Base-by-base conservation (phyloP, 2,797 vertebrate species). In the Nyctalus aviator region DNA sequence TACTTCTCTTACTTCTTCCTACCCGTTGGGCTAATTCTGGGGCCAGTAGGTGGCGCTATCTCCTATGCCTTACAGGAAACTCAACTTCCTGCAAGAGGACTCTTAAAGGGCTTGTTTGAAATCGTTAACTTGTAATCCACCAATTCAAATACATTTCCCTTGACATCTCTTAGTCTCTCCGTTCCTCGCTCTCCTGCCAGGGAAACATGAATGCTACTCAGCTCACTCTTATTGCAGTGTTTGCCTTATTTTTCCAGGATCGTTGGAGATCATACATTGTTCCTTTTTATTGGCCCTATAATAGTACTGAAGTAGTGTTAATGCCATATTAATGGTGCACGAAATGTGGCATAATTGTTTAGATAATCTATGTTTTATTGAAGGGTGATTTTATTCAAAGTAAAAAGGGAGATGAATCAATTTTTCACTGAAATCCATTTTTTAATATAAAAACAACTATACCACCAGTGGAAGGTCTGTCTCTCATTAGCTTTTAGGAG, bases 11-110 rank as follows among this genome's bases (percentile, higher is more conserved):
- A 0, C 21, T 41, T n/a, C 35, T 68, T 73, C 48, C 59, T 48
- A 35, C 37, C 0, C 0, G 0, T 25, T 27, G 37, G 55, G 81
- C 35, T 77, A 90, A 62, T 8, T n/a, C 23, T 0, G 0, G 0
- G 20, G 62, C 84, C 95, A 78, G 85, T 69, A 97, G 96, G 64
- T 96, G 97, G 94, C 73, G 17, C 50, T 89, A 92, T 96, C 55
- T 76, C 85, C 93, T 15, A 27, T 0, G 23, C 23, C 10, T 93
- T 91, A 50, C n/a, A 8, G 83, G 46, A 86, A 53, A 53, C 9
- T 13, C 14, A 7, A n/a, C 62, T 50, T 68, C 2, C 0, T 0
- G 11, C 1, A 25, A 41, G 11, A 13, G 9, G 0, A 8, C 7
- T 35, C 62, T 84, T 57, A 23, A 55, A 66, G 66, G 57, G 10